Conservation (phyloP, 2,888 invertebrate species). For the Meliscaeva auricollis region DNA sequence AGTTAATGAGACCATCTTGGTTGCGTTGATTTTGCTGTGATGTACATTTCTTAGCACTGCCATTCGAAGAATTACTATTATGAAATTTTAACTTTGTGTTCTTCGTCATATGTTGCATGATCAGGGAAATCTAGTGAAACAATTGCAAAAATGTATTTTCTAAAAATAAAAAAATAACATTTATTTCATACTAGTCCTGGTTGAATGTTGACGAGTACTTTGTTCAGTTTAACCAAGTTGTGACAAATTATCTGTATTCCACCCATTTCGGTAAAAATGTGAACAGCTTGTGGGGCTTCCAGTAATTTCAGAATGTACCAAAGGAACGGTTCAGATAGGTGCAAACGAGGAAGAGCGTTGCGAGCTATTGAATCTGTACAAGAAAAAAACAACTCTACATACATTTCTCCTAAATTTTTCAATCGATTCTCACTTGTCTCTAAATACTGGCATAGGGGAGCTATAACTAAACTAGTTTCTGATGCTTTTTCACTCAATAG, state of each 20-base stretch:
- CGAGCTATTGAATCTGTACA: slow-evolving; percentile 82
- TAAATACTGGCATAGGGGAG: slow-evolving; percentile 91
- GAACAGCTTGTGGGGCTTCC: slow-evolving; percentile 90
- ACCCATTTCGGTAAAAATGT: slow-evolving; percentile 90
- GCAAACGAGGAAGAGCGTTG: slow-evolving; percentile 83
- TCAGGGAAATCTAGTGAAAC: slow-evolving; percentile 83
- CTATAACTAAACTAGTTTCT: slow-evolving; percentile 90
- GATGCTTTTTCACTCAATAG: slow-evolving; percentile 91
- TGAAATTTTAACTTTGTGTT: slow-evolving; percentile 83
- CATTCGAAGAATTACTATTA: slow-evolving; percentile 81
- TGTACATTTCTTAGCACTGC: slow-evolving; percentile 82
- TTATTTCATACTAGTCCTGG: slow-evolving; percentile 86
- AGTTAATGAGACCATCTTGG: slow-evolving; percentile 93
- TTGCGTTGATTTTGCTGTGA: slow-evolving; percentile 82
- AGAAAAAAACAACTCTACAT: not conserved
- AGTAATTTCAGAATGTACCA: slow-evolving; percentile 92
- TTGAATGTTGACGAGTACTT: slow-evolving; percentile 88
- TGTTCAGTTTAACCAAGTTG: slow-evolving; percentile 91
- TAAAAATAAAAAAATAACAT: not conserved
- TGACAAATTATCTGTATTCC: slow-evolving; percentile 91
- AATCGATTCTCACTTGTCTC: slow-evolving; percentile 80
- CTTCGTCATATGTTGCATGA: slow-evolving; percentile 88
- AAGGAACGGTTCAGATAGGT: slow-evolving; percentile 93
- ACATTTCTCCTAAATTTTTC: not conserved
- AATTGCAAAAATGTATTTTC: not conserved